Conservation (phyloP, 2,113 vertebrate genomes). For the Smithornis capensis region DNA sequence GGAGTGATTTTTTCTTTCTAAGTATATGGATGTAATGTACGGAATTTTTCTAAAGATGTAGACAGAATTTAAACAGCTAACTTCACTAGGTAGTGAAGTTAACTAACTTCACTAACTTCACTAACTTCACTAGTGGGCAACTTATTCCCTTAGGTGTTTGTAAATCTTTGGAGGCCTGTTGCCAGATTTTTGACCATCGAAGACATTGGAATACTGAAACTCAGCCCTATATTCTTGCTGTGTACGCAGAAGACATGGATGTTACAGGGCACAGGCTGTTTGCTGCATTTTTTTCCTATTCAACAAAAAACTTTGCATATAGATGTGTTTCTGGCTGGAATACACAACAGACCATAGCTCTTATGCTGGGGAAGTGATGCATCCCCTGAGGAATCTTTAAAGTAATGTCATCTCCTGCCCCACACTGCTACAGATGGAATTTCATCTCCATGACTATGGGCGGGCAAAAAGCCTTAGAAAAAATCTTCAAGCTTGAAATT, state of each 20-base stretch:
- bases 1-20: neutral
- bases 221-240: neutral
- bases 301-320: neutral
- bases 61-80: neutral
- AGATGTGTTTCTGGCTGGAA: neutral
- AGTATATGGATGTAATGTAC: neutral
- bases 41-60: neutral
- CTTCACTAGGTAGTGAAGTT: too few species aligned
- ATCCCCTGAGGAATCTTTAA: neutral
- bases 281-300: neutral
- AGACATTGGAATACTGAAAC: neutral
- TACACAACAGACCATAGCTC: neutral
- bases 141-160: neutral
- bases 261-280: neutral
- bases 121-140: too few species aligned
- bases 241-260: neutral
- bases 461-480: neutral
- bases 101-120: too few species aligned
- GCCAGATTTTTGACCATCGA: neutral
- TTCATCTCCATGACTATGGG: neutral
- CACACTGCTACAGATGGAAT: accelerated
- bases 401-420: neutral
- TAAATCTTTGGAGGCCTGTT: neutral
- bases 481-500: neutral
- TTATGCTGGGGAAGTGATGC: neutral